Evolutionary conservation across 2,888 invertebrate species (phyloP).

Genomic region (Coenonympha glycerion): DNA sequence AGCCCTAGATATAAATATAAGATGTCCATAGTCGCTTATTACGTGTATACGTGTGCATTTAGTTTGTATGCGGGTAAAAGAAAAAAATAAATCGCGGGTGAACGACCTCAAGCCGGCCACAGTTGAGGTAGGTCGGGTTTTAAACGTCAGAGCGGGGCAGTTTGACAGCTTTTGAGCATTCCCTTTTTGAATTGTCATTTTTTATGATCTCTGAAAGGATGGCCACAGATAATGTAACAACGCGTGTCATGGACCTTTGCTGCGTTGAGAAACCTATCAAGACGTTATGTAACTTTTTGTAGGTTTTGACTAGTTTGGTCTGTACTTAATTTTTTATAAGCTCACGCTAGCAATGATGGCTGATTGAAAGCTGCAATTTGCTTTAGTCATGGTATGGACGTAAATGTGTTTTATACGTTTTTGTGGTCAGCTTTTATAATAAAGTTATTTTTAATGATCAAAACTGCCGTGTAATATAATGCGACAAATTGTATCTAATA

Average conservation of each 20-base stretch:
- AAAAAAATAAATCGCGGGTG: slow-evolving; percentile 68
- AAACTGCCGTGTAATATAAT: no score
- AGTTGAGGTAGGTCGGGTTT: slow-evolving; percentile 66
- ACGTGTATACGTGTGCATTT: slow-evolving; percentile 46
- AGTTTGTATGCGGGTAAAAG: slow-evolving; percentile 66
- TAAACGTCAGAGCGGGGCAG: slow-evolving; percentile 51
- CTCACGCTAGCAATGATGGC: no score
- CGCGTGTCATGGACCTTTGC: slow-evolving; percentile 9
- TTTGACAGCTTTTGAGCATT: slow-evolving; percentile 73
- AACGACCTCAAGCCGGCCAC: slow-evolving; percentile 52
- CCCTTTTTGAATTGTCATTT: slow-evolving; percentile 66
- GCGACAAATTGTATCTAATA: no score
- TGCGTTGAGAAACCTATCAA: neutral
- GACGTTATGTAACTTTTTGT: no score
- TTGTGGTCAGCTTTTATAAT: no score
- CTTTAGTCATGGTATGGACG: neutral
- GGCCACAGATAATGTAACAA: slow-evolving; percentile 12
- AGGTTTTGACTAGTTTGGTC: no score
- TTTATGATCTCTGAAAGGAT: slow-evolving; percentile 32
- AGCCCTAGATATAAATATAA: slow-evolving; percentile 21
- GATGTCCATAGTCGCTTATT: slow-evolving; percentile 28
- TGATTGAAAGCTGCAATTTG: no score
- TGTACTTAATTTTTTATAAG: no score
- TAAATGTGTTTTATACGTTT: no score
- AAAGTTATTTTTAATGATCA: no score